phyloP scores from a whole-genome alignment of 2,797 vertebrate species.

The Macroramphosus scolopax region DNA sequence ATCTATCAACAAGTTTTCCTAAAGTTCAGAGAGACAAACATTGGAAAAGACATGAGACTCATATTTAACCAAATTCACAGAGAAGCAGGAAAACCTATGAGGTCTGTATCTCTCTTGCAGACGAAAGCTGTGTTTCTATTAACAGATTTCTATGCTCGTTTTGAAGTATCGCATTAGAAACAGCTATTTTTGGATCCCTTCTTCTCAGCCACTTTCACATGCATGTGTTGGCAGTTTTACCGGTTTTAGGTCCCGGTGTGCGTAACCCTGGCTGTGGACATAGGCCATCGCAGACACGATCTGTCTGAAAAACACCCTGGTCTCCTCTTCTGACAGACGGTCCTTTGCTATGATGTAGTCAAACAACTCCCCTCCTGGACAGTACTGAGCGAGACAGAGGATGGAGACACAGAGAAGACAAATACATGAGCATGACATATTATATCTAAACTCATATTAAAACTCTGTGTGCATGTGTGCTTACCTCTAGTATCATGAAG shows the following conservation, averaged over 20 bases:
- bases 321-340: constrained; percentile 89
- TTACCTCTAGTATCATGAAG: constrained; percentile 94
- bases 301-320: constrained; percentile 90
- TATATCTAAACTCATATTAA: background rate
- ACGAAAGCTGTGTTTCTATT: too few species aligned
- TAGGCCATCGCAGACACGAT: constrained; percentile 93
- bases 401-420: background rate
- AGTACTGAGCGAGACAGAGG: constrained; percentile 79
- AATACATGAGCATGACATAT: too few species aligned
- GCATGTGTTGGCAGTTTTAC: constrained; percentile 66
- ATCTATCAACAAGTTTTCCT: constrained; percentile 96
- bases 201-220: background rate
- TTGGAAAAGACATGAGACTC: constrained; percentile 1
- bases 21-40: constrained; percentile 16
- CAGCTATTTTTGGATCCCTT: too few species aligned
- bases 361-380: constrained; percentile 93
- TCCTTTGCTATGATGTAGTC: constrained; percentile 95
- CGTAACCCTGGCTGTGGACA: constrained; percentile 91
- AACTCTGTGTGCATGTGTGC: background rate
- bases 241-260: constrained; percentile 95
- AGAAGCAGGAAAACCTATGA: background rate
- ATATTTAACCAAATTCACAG: background rate
- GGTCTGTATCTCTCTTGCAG: background rate
- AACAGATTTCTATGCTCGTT: too few species aligned
- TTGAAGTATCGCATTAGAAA: too few species aligned